phyloP scores from a whole-genome alignment of 2,113 vertebrate genomes.

The Tyrannus savana region DNA sequence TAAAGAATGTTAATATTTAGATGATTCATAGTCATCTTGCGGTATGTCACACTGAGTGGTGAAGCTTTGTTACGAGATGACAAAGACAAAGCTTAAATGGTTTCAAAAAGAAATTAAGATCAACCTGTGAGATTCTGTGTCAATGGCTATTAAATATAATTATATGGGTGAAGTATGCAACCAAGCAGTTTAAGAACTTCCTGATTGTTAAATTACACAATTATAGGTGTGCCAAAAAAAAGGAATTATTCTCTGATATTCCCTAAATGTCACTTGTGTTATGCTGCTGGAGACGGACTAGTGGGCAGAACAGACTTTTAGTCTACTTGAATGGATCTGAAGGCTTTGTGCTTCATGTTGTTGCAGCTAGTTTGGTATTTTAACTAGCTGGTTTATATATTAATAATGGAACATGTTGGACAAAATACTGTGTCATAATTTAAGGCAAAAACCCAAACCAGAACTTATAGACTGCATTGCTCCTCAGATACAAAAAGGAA shows the following conservation, averaged over 20 bases:
- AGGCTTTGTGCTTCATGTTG: background rate
- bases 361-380: background rate
- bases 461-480: background rate
- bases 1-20: background rate
- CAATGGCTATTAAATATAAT: background rate
- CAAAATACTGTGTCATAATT: background rate
- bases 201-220: background rate
- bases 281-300: background rate
- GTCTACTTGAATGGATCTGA: background rate
- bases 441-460: background rate
- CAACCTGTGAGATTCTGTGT: background rate
- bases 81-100: background rate
- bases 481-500: background rate
- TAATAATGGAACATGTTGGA: background rate
- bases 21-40: conserved; percentile 38
- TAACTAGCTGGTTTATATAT: background rate
- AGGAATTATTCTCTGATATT: background rate
- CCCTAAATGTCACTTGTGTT: background rate
- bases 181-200: background rate
- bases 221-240: background rate
- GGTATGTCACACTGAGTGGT: background rate
- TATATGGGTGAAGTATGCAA: background rate
- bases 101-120: background rate
- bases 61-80: background rate
- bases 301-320: background rate